A percentile compares a stretch with the other conserved stretches of the same genome.
phyloP scores from a whole-genome alignment of 2,888 invertebrate genomes.

The Meta bourneti region DNA sequence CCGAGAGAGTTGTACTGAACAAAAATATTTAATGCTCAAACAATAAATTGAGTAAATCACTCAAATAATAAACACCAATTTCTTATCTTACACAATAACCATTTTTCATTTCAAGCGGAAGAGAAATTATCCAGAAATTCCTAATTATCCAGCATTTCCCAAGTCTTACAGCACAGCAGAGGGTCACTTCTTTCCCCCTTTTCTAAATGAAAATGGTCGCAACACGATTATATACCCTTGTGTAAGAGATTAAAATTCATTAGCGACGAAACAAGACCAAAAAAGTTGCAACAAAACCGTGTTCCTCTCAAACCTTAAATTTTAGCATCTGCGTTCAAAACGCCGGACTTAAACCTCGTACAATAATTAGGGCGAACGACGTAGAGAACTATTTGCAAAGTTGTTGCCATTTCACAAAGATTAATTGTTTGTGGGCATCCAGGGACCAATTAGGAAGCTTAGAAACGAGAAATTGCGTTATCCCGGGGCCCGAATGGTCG shows the following conservation, averaged over 20 bases:
- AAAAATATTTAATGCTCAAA: too few relatives aligned
- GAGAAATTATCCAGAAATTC: too few relatives aligned
- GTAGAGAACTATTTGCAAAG: slow-evolving; percentile 17
- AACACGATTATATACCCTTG: neutral
- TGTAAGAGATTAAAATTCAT: slow-evolving; percentile 33
- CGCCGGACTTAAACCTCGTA: slow-evolving; percentile 13
- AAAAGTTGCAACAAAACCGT: neutral
- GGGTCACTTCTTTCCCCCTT: too few relatives aligned
- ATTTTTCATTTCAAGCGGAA: too few relatives aligned
- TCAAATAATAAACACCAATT: too few relatives aligned
- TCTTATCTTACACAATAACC: too few relatives aligned
- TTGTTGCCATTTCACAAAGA: slow-evolving; percentile 62
- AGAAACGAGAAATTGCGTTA: slow-evolving; percentile 55
- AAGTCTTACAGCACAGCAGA: too few relatives aligned
- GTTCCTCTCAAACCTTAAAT: slow-evolving; percentile 7
- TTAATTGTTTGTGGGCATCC: slow-evolving; percentile 53
- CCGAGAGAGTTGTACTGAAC: too few relatives aligned
- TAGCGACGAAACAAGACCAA: neutral
- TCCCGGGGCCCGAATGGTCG: slow-evolving; percentile 23
- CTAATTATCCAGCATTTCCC: too few relatives aligned
- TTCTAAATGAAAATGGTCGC: neutral
- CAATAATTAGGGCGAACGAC: slow-evolving; percentile 22
- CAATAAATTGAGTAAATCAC: too few relatives aligned
- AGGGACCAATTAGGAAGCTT: slow-evolving; percentile 58
- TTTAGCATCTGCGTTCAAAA: slow-evolving; percentile 6